Percentiles rank a stretch among this genome's conserved stretches.
These are phyloP conservation scores for Melitaea athalia DNA, from an alignment of 2,888 invertebrate genomes.

Conservation along the genomic window DNA sequence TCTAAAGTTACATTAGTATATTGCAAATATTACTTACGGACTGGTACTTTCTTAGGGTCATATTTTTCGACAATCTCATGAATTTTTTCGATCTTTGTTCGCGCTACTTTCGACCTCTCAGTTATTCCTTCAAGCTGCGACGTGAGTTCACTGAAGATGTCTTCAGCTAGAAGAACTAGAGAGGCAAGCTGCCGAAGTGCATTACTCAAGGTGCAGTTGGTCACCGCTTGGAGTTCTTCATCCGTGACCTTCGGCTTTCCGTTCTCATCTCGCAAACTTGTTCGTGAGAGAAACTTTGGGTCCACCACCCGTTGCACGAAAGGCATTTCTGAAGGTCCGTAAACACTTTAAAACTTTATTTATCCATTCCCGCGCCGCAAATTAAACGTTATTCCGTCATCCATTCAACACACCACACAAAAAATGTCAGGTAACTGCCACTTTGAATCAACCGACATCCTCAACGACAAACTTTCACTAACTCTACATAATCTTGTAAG, in stretches of 20 bases:
- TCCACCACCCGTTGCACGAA: conserved; percentile 92
- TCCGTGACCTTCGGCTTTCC: conserved; percentile 84
- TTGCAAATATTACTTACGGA: conserved; percentile 88
- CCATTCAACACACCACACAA: conserved; percentile 80
- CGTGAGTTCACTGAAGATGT: conserved; percentile 92
- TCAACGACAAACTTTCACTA: conserved; percentile 74
- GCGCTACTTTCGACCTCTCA: conserved; percentile 87
- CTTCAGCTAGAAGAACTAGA: conserved; percentile 90
- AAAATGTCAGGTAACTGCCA: conserved; percentile 82
- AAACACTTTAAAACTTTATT: conserved; percentile 64
- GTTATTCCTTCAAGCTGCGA: conserved; percentile 88
- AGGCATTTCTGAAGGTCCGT: conserved; percentile 86
- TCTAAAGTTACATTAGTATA: neutral
- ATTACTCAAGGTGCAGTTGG: conserved; percentile 92
- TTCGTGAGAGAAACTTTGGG: conserved; percentile 89
- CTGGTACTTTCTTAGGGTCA: conserved; percentile 95
- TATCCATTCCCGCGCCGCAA: conserved; percentile 74
- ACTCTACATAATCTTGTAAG: conserved; percentile 14
- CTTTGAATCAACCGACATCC: conserved; percentile 82
- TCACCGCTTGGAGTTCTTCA: conserved; percentile 92
- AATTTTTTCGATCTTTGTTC: conserved; percentile 86
- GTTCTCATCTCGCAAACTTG: conserved; percentile 82
- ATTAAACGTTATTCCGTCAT: conserved; percentile 76
- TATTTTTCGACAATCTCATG: conserved; percentile 87
- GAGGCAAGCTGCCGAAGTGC: conserved; percentile 93